Base-by-base conservation (phyloP, 2,113 vertebrate genomes). In the Delphinus delphis region DNA sequence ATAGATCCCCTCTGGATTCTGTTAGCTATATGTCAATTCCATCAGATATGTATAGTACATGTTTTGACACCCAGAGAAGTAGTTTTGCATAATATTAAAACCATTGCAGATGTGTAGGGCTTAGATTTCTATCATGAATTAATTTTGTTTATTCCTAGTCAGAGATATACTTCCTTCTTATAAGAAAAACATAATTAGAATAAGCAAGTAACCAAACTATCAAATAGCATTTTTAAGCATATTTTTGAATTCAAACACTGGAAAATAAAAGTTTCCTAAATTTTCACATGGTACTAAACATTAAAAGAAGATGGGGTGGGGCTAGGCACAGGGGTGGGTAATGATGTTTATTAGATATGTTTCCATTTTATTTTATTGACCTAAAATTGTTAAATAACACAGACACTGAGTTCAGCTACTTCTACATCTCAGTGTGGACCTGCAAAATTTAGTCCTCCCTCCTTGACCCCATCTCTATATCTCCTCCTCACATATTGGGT, bases 231-330 rank as follows among this genome's bases (percentile, higher is more conserved):
- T 58, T 82, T 74, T 82, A 8, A 74, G 28, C 62, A 93, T 71
- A 71, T 53, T 92, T 44, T 47, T 82, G 17, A 62, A 88, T 36
- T 82, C 26, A 93, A 96, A 85, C 62, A 95, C 14, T 77, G 26
- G 58, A 86, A 85, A 95, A 90, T 82, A n/a, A 93, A 96, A 82
- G 21, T 60, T 95, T 6, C 28, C 11, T 70, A 12, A 74, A 85
- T 85, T 65, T 77, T 93, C 28, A 74, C 18, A 68, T 47, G 25
- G 14, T 94, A 70, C 67, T 79, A 95, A 70, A 79, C 36, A 76
- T 89, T 91, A 50, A 82, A 95, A 68, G 33, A 83, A 93, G 53
- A 55, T 36, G 11, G 8, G n/a, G 7, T 95, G 85, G 94, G 18
- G 8, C 17, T 91, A 14, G 41, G 15, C 44, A 67, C 25, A 44